Conservation (phyloP, 92 coral and sea anemone genomes). For the Porites rus region DNA sequence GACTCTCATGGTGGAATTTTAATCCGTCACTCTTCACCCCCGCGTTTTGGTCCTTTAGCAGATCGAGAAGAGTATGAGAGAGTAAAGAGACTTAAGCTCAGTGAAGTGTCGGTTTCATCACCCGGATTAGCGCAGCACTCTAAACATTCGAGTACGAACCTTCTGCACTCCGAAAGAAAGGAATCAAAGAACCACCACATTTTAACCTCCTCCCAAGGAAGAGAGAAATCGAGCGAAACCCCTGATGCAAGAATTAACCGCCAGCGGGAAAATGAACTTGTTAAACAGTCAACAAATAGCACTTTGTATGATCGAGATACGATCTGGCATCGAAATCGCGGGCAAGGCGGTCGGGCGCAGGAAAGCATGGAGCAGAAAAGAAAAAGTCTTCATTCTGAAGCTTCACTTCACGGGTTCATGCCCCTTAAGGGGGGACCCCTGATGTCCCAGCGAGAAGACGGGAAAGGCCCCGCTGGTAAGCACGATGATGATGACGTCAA, state of each 20-base stretch:
- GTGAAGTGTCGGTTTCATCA: conserved; percentile 52
- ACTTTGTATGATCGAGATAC: conserved; percentile 73
- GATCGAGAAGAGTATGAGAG: conserved; percentile 84
- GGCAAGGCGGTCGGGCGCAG: conserved; percentile 67
- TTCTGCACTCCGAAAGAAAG: conserved; percentile 60
- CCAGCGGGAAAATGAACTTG: conserved; percentile 62
- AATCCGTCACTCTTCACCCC: conserved; percentile 73
- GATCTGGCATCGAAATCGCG: conserved; percentile 87
- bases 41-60: conserved; percentile 56
- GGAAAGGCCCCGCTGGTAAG: conserved; percentile 52
- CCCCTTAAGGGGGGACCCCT: conserved; percentile 77
- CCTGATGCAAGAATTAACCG: conserved; percentile 42
- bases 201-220: conserved; percentile 28
- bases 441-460: conserved; percentile 64
- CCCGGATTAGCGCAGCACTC: conserved; percentile 44
- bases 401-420: conserved; percentile 57
- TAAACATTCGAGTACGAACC: conserved; percentile 7
- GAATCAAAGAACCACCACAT: conserved; percentile 34
- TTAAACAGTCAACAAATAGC: conserved; percentile 33
- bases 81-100: conserved; percentile 71
- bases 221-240: conserved; percentile 45
- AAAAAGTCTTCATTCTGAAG: conserved; percentile 43
- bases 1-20: conserved; percentile 69
- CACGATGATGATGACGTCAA: conserved; percentile 76
- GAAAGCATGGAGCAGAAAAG: conserved; percentile 76